phyloP scores from a whole-genome alignment of 2,797 vertebrate species.

The Chiroxiphia lanceolata region DNA sequence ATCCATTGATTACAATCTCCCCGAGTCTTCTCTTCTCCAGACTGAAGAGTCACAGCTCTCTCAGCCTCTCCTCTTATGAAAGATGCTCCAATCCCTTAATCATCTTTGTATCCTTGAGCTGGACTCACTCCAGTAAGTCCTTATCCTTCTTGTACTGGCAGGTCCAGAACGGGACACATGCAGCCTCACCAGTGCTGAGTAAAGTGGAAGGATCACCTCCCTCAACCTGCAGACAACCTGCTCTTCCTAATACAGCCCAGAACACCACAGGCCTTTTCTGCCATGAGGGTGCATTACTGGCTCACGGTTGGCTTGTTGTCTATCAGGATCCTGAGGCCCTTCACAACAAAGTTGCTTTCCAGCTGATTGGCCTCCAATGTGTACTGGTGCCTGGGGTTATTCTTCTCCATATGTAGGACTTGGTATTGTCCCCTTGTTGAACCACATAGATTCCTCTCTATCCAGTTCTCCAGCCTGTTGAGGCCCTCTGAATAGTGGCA shows the following conservation, averaged over 20 bases:
- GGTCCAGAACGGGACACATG: not conserved
- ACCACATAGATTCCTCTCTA: not conserved
- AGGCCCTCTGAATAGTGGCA: not conserved
- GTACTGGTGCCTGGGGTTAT: not conserved
- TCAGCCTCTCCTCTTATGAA: not conserved
- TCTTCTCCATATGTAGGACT: not conserved
- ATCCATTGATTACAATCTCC: not conserved
- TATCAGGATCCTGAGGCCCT: too few relatives aligned
- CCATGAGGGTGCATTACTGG: not conserved
- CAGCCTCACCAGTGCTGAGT: not conserved
- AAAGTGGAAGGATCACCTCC: not conserved
- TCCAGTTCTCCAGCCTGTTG: not conserved
- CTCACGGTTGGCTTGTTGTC: not conserved
- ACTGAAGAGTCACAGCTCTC: not conserved
- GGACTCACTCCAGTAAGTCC: not conserved
- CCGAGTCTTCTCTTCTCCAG: not conserved
- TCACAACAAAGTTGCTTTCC: not conserved
- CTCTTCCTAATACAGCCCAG: not conserved
- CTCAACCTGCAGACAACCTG: not conserved
- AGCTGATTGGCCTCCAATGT: not conserved
- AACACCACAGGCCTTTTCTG: not conserved
- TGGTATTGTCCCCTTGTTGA: not conserved
- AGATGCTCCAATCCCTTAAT: too few relatives aligned
- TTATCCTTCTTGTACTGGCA: not conserved
- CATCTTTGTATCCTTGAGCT: not conserved